Percentiles rank a stretch among this genome's conserved stretches.
phyloP scores from a whole-genome alignment of 2,888 invertebrate species.

The Ophion slaviceki region DNA sequence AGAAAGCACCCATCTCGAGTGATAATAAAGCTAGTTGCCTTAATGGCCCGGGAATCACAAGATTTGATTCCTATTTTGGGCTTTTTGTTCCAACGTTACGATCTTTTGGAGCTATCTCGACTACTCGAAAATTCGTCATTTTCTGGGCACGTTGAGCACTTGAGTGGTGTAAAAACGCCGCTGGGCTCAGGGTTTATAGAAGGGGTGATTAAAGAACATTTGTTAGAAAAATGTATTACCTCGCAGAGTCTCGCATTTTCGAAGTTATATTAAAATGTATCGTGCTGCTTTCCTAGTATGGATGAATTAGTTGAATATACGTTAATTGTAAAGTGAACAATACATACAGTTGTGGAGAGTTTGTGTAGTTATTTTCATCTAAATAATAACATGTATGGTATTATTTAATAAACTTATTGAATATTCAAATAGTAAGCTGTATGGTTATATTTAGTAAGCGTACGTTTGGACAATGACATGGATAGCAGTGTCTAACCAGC shows the following conservation, averaged over 20 bases:
- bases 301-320: background rate
- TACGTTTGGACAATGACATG: no score
- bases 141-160: background rate
- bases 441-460: no score
- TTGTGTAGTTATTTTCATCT: no score
- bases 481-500: no score
- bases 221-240: background rate
- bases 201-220: background rate
- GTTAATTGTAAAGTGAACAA: no score
- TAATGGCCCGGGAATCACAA: slow-evolving; percentile 34
- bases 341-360: no score
- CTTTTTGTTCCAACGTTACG: background rate
- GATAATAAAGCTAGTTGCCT: slow-evolving; percentile 31
- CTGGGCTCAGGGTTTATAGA: background rate
- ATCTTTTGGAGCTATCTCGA: slow-evolving; percentile 8
- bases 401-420: no score
- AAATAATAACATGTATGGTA: no score
- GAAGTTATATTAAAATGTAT: background rate
- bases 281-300: no score
- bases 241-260: background rate
- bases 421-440: no score
- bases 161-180: background rate
- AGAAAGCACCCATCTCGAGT: background rate
- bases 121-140: slow-evolving; percentile 1
- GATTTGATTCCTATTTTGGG: slow-evolving; percentile 1